Conservation (phyloP, 2,797 vertebrate genomes). For the Poeciliopsis paucimaculata region DNA sequence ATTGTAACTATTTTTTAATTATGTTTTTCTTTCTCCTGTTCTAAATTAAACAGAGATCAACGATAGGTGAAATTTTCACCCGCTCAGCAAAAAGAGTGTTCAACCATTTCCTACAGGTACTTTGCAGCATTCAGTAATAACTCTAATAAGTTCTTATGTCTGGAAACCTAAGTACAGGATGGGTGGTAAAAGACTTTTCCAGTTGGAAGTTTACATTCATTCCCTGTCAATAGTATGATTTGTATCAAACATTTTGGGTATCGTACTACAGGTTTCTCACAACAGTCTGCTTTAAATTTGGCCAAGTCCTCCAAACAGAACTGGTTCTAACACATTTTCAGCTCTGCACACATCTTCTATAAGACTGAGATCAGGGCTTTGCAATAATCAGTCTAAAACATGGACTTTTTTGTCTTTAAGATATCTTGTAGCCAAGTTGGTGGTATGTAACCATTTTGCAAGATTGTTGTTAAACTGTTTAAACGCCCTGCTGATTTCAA, state of each 20-base stretch:
- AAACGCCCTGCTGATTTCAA: background rate
- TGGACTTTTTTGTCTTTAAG: background rate
- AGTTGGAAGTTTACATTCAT: background rate
- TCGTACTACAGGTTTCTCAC: background rate
- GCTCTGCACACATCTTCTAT: background rate
- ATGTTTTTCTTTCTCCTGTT: conserved; percentile 6
- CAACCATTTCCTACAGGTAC: conserved; percentile 83
- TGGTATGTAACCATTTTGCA: background rate
- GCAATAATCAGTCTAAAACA: background rate
- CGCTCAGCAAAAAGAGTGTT: conserved; percentile 82
- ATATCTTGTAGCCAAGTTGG: background rate
- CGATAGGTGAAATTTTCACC: conserved; percentile 77
- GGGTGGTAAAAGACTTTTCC: background rate
- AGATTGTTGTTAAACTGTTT: background rate
- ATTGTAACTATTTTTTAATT: background rate
- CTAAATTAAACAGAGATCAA: conserved; percentile 72
- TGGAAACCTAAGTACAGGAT: background rate
- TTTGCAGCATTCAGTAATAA: background rate
- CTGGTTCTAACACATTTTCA: background rate
- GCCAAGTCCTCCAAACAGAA: background rate
- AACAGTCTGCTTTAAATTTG: background rate
- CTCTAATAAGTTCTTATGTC: background rate
- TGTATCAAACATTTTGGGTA: background rate
- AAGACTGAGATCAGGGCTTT: background rate
- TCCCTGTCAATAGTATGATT: background rate